Evolutionary conservation across 2,888 invertebrate species (phyloP).

Genomic region (Baccha elongata): DNA sequence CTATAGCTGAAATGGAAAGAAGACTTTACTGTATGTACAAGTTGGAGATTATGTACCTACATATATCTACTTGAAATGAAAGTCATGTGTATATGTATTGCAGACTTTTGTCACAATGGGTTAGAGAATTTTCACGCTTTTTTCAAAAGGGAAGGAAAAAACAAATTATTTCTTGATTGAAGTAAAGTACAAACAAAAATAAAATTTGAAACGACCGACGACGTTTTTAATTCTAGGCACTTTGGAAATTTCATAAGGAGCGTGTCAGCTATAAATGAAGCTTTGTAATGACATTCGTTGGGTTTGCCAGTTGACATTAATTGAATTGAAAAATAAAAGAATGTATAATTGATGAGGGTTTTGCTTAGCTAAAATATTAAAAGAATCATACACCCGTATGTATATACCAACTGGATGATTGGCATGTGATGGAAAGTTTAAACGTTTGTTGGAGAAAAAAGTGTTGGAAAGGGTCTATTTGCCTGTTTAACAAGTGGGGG

Average conservation of each 20-base stretch:
- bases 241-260: conserved; percentile 47
- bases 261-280: conserved; percentile 29
- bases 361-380: too few species aligned
- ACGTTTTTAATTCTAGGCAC: conserved; percentile 65
- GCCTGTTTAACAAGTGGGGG: too few species aligned
- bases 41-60: conserved; percentile 63
- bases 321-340: conserved; percentile 42
- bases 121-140: conserved; percentile 74
- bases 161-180: conserved; percentile 68
- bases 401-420: too few species aligned
- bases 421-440: too few species aligned
- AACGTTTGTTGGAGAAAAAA: too few species aligned
- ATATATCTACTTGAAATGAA: conserved; percentile 52
- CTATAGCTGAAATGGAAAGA: conserved; percentile 42
- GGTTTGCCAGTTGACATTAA: conserved; percentile 46
- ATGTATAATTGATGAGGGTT: background rate
- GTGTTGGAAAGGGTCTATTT: too few species aligned
- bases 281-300: conserved; percentile 55
- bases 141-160: conserved; percentile 69
- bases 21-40: conserved; percentile 48
- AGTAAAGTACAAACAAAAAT: background rate
- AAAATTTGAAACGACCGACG: conserved; percentile 40
- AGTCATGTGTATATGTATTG: conserved; percentile 66
- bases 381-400: too few species aligned
- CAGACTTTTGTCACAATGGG: conserved; percentile 71